Evolutionary conservation across 2,888 invertebrate genomes (phyloP).

Genomic region (Nebria brevicollis): DNA sequence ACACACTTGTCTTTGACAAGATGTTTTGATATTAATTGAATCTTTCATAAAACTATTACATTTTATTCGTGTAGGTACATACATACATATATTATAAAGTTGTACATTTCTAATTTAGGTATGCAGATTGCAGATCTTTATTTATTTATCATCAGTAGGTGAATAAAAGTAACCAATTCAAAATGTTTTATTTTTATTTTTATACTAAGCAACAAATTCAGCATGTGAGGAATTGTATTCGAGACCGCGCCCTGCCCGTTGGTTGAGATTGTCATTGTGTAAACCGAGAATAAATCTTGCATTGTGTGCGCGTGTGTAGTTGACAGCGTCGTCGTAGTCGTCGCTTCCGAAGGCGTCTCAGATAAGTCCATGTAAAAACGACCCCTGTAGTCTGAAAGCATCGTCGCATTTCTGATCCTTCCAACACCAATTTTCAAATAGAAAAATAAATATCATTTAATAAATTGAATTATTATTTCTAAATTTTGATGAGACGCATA

Average conservation of each 20-base stretch:
- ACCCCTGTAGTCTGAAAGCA: conserved; percentile 47
- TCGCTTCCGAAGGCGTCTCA: conserved; percentile 43
- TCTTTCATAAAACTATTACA: no score
- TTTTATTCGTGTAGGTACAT: no score
- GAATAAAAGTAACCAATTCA: background rate
- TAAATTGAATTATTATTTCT: no score
- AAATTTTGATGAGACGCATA: no score
- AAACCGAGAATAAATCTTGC: conserved; percentile 57
- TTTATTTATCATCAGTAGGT: background rate
- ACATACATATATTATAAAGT: no score
- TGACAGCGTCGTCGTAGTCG: conserved; percentile 55
- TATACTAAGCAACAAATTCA: conserved; percentile 34
- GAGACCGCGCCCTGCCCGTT: conserved; percentile 16
- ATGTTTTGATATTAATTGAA: no score
- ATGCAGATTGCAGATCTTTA: no score
- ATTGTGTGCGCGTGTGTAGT: conserved; percentile 57
- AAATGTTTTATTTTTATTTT: background rate
- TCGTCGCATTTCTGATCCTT: no score
- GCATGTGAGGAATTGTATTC: conserved; percentile 30
- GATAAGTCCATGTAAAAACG: conserved; percentile 58
- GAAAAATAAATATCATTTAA: no score
- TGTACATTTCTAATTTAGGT: no score
- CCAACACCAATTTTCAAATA: no score
- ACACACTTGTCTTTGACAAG: no score
- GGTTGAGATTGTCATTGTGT: conserved; percentile 50